phyloP scores from a whole-genome alignment of 2,797 vertebrate genomes.

The Pelobates cultripes region DNA sequence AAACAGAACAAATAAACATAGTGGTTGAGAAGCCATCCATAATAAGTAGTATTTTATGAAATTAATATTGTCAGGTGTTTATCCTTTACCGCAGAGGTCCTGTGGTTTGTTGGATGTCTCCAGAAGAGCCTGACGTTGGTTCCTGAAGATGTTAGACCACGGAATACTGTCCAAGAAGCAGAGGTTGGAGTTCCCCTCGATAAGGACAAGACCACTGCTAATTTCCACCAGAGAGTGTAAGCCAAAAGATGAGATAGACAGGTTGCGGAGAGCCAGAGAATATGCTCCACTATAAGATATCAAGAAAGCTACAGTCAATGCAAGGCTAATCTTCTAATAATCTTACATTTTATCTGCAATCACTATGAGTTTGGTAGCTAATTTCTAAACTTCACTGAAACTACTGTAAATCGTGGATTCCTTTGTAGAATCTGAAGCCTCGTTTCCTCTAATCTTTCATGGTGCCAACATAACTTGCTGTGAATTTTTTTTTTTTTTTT shows the following conservation, averaged over 20 bases:
- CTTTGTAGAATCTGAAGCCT: no score
- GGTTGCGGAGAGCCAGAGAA: constrained; percentile 85
- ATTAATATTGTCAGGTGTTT: no score
- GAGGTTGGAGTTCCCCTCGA: constrained; percentile 85
- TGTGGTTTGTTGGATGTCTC: constrained; percentile 78
- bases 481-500: no score
- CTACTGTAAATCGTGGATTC: no score
- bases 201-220: constrained; percentile 87
- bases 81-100: constrained; percentile 77
- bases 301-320: neutral
- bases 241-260: constrained; percentile 83
- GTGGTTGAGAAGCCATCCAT: no score
- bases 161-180: constrained; percentile 86
- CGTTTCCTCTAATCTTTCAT: no score
- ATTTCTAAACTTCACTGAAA: no score
- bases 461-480: no score
- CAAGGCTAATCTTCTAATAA: neutral
- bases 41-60: no score
- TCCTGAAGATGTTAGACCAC: constrained; percentile 81
- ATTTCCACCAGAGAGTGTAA: constrained; percentile 86
- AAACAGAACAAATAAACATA: no score
- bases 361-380: no score
- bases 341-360: no score
- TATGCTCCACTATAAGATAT: constrained; percentile 83
- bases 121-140: constrained; percentile 79